Conservation (phyloP, 2,113 vertebrate genomes). For the Mobula hypostoma region DNA sequence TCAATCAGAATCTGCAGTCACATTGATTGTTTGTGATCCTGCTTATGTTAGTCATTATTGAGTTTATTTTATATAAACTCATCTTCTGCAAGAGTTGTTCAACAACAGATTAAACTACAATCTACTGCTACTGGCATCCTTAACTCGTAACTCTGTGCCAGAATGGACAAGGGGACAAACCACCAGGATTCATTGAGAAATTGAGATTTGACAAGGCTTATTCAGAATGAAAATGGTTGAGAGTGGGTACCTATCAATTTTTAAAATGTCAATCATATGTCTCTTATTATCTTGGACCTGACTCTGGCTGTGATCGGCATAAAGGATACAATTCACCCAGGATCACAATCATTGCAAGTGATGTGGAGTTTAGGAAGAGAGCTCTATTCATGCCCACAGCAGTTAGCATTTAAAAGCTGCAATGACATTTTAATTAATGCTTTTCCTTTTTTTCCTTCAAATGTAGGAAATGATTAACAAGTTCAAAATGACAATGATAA, state of each 20-base stretch:
- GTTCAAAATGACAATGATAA: conserved; percentile 37
- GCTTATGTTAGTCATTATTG: neutral
- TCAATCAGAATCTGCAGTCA: too few relatives aligned
- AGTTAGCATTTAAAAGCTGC: neutral
- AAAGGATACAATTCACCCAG: neutral
- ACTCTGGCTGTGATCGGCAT: neutral
- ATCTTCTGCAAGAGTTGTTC: neutral
- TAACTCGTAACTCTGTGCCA: neutral
- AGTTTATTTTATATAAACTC: neutral
- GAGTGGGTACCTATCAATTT: neutral
- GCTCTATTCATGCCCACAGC: neutral
- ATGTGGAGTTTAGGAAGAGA: neutral
- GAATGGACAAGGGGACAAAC: neutral
- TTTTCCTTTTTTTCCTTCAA: conserved; percentile 29
- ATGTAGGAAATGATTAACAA: conserved; percentile 41
- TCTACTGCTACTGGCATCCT: neutral
- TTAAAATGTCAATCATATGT: neutral
- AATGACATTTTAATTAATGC: conserved; percentile 12
- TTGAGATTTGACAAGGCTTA: neutral
- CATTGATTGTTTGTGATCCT: too few relatives aligned
- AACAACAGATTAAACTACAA: neutral
- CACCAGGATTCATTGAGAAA: neutral
- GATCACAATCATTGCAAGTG: neutral
- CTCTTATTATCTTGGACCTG: neutral
- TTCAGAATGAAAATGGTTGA: neutral